Conservation (phyloP, 2,113 vertebrate genomes). For the Procapra przewalskii region DNA sequence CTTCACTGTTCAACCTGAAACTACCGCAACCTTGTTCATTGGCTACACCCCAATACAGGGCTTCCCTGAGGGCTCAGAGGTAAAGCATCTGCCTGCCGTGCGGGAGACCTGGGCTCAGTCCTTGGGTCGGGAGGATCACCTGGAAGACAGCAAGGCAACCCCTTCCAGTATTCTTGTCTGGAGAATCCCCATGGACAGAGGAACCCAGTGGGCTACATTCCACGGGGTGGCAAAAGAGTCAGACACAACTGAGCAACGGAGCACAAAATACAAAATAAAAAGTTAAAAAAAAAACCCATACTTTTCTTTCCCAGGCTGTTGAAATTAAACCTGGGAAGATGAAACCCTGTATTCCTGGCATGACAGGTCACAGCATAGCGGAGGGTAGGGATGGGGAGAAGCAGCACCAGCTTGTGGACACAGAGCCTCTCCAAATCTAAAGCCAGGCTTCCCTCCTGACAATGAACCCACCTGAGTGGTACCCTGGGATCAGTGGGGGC, state of each 20-base stretch:
- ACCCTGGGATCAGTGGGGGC: background rate
- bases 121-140: background rate
- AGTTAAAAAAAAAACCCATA: background rate
- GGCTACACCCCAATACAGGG: background rate
- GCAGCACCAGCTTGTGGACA: background rate
- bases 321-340: background rate
- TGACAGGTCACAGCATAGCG: background rate
- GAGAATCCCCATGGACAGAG: background rate
- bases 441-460: background rate
- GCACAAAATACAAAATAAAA: background rate
- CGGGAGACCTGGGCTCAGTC: background rate
- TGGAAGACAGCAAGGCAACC: background rate
- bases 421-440: background rate
- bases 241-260: rapidly evolving
- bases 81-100: background rate
- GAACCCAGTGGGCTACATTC: background rate
- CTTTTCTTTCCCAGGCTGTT: background rate
- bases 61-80: background rate
- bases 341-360: background rate
- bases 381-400: background rate
- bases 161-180: background rate
- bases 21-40: background rate
- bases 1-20: background rate
- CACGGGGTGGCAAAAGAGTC: background rate
- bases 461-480: background rate